Base-by-base conservation (phyloP, 1,140 invertebrate species). In the Aphidius gifuensis region DNA sequence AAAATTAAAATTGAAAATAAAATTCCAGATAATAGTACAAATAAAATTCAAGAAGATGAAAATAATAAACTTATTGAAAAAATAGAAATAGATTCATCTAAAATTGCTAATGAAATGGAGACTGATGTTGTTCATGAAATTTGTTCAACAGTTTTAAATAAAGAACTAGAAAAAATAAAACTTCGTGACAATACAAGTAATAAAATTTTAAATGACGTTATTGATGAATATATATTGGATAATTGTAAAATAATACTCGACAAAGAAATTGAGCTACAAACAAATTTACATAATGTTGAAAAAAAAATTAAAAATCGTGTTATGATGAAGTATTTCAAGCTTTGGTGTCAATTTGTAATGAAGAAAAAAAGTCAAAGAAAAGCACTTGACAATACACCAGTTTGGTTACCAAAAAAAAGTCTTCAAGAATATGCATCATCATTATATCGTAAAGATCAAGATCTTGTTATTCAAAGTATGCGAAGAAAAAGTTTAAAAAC, bases 311-410 rank as follows among this genome's bases (percentile, higher is more conserved):
- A 67, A 43, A 67, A 71, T 8, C 58, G 65, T 11, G 79, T 83
- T 66, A 75, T 78, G 42, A 68, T 74, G 46, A 81, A 83, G 32
- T 76, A 80, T 9, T 79, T 74, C 23, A 85, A 83, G 63, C 77
- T 80, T 65, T 83, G 83, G 76, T 78, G 78, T 53, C 74, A 76
- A 51, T 65, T 68, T 23, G 53, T 68, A 1, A 47, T 56, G 6
- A 80, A 73, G 16, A 75, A 71, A 21, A 77, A 72, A 59, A 61
- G 57, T 65, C 82, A 80, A 63, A 79, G 67, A 65, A 76, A 71
- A 58, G 77, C 86, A 8, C 70, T 88, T 43, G 84, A 87, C 63
- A 80, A 82, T 60, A 86, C 84, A 6, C 87, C 87, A 1, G 78
- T 86, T 16, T 89, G 87, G 86, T 68, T 88, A 21, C 75, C 83